phyloP scores from a whole-genome alignment of 2,113 vertebrate species.

The Myanophis thanlyinensis region DNA sequence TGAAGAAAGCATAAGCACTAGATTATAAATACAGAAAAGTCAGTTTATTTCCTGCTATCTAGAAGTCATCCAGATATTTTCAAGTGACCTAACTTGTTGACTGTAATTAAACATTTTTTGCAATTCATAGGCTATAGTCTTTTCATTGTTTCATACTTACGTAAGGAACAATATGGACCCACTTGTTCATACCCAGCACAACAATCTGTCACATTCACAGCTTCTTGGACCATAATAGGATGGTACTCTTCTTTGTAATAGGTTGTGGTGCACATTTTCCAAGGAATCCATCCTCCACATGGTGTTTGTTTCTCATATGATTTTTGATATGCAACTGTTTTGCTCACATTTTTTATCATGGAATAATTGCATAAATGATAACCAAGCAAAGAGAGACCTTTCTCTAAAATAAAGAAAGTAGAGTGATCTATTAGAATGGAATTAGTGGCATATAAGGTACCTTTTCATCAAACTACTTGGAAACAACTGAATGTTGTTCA shows the following conservation, averaged over 20 bases:
- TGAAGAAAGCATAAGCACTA: neutral
- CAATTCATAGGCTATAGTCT: neutral
- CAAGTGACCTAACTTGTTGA: neutral
- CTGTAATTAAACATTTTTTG: neutral
- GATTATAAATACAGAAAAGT: neutral
- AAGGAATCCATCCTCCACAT: slow-evolving; percentile 83
- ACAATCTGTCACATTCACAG: slow-evolving; percentile 72
- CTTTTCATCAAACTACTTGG: neutral
- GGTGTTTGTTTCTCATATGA: slow-evolving; percentile 59
- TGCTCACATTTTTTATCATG: slow-evolving; percentile 61
- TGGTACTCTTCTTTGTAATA: slow-evolving; percentile 65
- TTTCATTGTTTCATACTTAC: slow-evolving; percentile 70
- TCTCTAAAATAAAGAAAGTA: slow-evolving; percentile 59
- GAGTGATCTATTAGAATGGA: neutral
- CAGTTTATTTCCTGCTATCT: neutral
- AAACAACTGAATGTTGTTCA: neutral
- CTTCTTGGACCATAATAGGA: slow-evolving; percentile 53
- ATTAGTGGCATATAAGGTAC: neutral
- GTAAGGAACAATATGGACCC: slow-evolving; percentile 80
- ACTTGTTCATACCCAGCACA: slow-evolving; percentile 83
- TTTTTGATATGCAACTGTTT: slow-evolving; percentile 62
- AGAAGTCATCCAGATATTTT: neutral
- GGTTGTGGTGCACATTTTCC: slow-evolving; percentile 76
- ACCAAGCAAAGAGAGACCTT: slow-evolving; percentile 73
- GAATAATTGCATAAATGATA: slow-evolving; percentile 80